Conservation (phyloP, 2,797 vertebrate genomes). For the Chrysocyon brachyurus region DNA sequence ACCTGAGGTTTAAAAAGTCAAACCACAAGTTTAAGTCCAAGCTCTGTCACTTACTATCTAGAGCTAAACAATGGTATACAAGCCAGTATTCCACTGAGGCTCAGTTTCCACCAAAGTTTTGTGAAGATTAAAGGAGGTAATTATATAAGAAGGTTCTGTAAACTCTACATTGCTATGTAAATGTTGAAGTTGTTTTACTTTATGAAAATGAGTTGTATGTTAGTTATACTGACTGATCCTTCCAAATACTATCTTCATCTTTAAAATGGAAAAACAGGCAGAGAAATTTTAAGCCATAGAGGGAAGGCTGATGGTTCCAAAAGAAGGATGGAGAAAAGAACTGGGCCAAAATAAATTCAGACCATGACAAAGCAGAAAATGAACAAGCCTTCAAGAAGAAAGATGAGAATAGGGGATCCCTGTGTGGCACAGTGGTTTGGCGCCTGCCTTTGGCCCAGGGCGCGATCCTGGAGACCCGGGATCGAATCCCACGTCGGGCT, state of each 20-base stretch:
- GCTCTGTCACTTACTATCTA: background rate
- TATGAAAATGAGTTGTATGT: conserved; percentile 53
- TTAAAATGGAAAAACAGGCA: conserved; percentile 66
- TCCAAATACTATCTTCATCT: conserved; percentile 43
- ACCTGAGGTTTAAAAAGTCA: conserved; percentile 52
- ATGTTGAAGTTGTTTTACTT: background rate
- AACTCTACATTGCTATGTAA: background rate
- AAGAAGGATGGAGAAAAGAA: conserved; percentile 8
- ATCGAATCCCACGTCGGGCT: too few species aligned
- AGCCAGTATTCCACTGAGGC: background rate
- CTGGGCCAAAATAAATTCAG: conserved; percentile 63
- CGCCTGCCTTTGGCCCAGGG: too few species aligned
- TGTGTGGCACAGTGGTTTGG: too few species aligned
- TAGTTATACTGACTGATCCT: background rate
- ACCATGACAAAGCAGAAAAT: conserved; percentile 57
- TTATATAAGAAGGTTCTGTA: background rate
- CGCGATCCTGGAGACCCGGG: too few species aligned
- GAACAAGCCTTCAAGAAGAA: conserved; percentile 20
- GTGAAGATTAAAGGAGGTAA: background rate
- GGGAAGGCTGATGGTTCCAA: conserved; percentile 24
- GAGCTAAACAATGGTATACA: background rate
- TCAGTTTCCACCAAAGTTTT: conserved; percentile 44
- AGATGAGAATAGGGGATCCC: background rate
- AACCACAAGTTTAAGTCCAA: conserved; percentile 37
- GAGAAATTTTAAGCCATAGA: conserved; percentile 39